phyloP scores from a whole-genome alignment of 2,888 invertebrate genomes.

The Nomada fucata region DNA sequence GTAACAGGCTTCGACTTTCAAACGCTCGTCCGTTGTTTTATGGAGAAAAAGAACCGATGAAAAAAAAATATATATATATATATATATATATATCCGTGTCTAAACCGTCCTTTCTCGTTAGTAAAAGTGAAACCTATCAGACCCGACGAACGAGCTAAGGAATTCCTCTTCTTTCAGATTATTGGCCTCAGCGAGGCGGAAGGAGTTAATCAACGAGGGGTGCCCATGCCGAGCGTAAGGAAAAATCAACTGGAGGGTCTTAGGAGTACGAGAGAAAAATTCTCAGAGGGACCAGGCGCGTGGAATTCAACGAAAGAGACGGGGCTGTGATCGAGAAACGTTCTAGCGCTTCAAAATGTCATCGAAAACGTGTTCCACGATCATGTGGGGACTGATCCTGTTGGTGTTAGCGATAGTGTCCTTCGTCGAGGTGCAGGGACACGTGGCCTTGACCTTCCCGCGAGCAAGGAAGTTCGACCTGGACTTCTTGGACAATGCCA shows the following conservation, averaged over 20 bases:
- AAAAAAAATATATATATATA: not conserved
- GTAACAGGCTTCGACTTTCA: constrained; percentile 28
- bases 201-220: constrained; percentile 59
- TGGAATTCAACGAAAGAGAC: constrained; percentile 33
- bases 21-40: not conserved
- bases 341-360: constrained; percentile 48
- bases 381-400: constrained; percentile 38
- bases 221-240: constrained; percentile 67
- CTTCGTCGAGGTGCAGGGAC: constrained; percentile 82
- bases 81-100: not conserved
- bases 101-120: not conserved
- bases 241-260: constrained; percentile 61
- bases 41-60: not conserved
- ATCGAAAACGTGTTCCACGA: constrained; percentile 43
- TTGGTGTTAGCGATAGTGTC: constrained; percentile 45
- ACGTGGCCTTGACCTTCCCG: constrained; percentile 95
- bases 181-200: constrained; percentile 49
- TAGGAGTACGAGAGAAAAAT: constrained; percentile 56
- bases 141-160: constrained; percentile 9
- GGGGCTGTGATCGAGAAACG: constrained; percentile 18
- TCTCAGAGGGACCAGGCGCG: constrained; percentile 23
- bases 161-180: constrained; percentile 56
- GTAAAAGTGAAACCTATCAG: constrained; percentile 4
- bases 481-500: constrained; percentile 96
- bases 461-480: constrained; percentile 94